Evolutionary conservation across 2,888 invertebrate species (phyloP).

Genomic region (Lasioglossum calceatum): DNA sequence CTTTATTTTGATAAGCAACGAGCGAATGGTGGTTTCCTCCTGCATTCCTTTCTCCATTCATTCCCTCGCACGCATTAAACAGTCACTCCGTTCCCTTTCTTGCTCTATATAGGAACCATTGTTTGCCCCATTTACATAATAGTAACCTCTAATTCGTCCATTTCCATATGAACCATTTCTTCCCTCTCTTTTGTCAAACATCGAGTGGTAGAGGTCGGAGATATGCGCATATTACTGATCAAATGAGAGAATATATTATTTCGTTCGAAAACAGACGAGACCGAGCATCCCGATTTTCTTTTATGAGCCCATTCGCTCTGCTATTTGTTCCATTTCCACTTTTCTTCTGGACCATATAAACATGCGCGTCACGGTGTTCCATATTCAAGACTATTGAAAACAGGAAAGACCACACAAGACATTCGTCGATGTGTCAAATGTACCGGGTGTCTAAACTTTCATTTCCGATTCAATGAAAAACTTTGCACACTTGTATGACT

Average conservation of each 20-base stretch:
- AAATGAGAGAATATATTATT: conserved; percentile 9
- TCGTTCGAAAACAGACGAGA: background rate
- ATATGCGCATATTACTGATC: conserved; percentile 1
- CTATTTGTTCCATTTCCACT: background rate
- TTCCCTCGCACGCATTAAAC: conserved; percentile 8
- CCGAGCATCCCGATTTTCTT: background rate
- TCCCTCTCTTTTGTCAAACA: conserved; percentile 1
- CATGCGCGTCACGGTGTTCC: background rate
- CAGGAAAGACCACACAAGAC: background rate
- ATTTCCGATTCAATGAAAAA: too few species aligned
- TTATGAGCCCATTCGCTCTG: background rate
- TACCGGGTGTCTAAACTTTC: too few species aligned
- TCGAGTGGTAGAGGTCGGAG: background rate
- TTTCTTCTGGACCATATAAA: background rate
- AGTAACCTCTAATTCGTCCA: conserved; percentile 21
- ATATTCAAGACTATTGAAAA: conserved; percentile 1
- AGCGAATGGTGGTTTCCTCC: background rate
- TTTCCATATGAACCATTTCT: conserved; percentile 21
- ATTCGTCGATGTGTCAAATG: too few species aligned
- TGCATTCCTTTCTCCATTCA: background rate
- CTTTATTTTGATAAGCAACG: background rate
- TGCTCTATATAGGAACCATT: background rate
- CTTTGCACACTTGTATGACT: too few species aligned
- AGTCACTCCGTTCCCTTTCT: conserved; percentile 16
- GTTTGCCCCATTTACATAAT: conserved; percentile 22